Percentiles rank a stretch among this genome's conserved stretches.
phyloP scores from a whole-genome alignment of 2,797 vertebrate genomes.

The Aphelocoma californica region DNA sequence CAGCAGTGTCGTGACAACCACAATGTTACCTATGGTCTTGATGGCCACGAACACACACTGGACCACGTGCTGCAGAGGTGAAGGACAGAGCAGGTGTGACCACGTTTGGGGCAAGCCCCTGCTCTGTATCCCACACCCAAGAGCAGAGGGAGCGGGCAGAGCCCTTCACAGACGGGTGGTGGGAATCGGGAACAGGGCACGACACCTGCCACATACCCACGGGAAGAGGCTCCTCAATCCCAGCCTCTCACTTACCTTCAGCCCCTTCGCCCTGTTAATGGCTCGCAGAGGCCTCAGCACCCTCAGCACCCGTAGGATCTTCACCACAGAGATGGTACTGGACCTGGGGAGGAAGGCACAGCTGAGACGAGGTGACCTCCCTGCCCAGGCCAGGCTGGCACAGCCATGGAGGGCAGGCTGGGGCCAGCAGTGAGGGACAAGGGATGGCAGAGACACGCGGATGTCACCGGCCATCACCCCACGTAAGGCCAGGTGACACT shows the following conservation, averaged over 20 bases:
- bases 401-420: neutral
- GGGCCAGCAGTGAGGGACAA: neutral
- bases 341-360: constrained; percentile 77
- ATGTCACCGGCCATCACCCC: neutral
- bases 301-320: constrained; percentile 96
- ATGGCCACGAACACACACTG: constrained; percentile 98
- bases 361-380: neutral
- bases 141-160: neutral
- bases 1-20: constrained; percentile 91
- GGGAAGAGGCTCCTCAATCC: neutral
- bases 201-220: rapidly evolving
- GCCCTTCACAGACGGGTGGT: neutral
- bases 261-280: constrained; percentile 95
- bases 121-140: neutral
- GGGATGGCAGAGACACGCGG: rapidly evolving
- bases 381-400: neutral
- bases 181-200: neutral
- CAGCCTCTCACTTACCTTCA: constrained; percentile 82
- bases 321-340: constrained; percentile 96
- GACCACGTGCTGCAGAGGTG: constrained; percentile 87
- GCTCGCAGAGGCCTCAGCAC: constrained; percentile 94
- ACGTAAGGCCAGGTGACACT: neutral
- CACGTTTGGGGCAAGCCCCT: neutral
- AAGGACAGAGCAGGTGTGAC: neutral
- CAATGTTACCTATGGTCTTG: constrained; percentile 97